phyloP scores from a whole-genome alignment of 2,888 invertebrate genomes.

The Apodemia duryi region DNA sequence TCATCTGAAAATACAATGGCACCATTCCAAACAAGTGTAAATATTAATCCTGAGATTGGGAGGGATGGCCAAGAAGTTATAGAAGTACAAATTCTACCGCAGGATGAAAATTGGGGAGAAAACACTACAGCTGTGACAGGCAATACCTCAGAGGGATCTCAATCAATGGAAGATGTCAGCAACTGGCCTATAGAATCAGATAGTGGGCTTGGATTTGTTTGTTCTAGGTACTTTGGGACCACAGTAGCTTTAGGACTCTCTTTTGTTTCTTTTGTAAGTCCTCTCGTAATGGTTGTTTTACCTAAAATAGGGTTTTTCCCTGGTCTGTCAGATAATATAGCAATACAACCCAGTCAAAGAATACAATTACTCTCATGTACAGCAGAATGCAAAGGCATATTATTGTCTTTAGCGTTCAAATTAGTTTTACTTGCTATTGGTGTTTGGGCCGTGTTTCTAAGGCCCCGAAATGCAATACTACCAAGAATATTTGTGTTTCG shows the following conservation, averaged over 20 bases:
- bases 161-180: conserved; percentile 94
- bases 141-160: conserved; percentile 96
- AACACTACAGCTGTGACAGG: conserved; percentile 98
- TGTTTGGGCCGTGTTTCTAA: conserved; percentile 94
- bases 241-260: conserved; percentile 89
- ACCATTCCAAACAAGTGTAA: conserved; percentile 92
- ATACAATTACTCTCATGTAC: conserved; percentile 88
- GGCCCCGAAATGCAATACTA: conserved; percentile 90
- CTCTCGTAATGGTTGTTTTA: conserved; percentile 95
- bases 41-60: conserved; percentile 86
- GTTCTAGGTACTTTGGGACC: conserved; percentile 91
- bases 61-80: conserved; percentile 94
- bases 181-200: conserved; percentile 89
- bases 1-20: conserved; percentile 84
- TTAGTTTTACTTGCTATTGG: conserved; percentile 92
- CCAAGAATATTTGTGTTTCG: conserved; percentile 95
- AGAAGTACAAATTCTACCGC: conserved; percentile 96
- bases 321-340: conserved; percentile 83
- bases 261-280: conserved; percentile 92
- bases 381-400: conserved; percentile 95
- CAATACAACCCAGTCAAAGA: conserved; percentile 83
- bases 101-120: conserved; percentile 99
- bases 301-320: conserved; percentile 94
- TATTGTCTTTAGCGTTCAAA: conserved; percentile 95
- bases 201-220: conserved; percentile 84